Conservation (phyloP, 2,113 vertebrate genomes). For the Malurus elegans region DNA sequence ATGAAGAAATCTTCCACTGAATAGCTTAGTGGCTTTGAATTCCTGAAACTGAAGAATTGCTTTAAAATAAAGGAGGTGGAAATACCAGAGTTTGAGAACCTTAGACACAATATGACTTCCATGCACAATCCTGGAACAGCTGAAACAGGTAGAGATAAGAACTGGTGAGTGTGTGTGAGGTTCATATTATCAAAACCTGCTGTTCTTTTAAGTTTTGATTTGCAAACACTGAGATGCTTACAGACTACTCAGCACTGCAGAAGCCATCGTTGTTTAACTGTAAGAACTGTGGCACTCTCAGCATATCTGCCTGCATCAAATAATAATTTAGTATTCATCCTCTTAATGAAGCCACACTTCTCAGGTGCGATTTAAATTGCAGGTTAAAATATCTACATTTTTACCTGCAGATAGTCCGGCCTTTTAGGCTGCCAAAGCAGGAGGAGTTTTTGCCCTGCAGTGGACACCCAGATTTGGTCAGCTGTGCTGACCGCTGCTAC, state of each 20-base stretch:
- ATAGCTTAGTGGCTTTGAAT: not conserved
- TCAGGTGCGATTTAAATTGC: not conserved
- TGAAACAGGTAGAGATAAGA: not conserved
- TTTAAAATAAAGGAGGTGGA: not conserved
- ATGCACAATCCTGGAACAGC: not conserved
- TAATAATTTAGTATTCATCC: not conserved
- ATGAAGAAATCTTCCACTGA: not conserved
- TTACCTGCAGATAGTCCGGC: not conserved
- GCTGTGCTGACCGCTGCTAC: not conserved
- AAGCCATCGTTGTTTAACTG: not conserved
- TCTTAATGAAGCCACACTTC: not conserved
- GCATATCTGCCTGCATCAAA: not conserved
- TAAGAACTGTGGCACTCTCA: not conserved
- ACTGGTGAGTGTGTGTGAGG: not conserved
- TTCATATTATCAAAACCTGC: not conserved
- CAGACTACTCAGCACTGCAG: not conserved
- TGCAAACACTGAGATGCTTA: not conserved
- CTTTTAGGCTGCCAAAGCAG: not conserved
- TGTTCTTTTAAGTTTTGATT: not conserved
- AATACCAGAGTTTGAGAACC: not conserved
- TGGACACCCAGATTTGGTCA: not conserved
- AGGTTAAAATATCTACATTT: not conserved
- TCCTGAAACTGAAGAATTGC: not conserved
- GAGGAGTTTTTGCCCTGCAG: not conserved
- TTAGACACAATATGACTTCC: not conserved